Evolutionary conservation across 2,888 invertebrate species (phyloP).

Genomic region (Eilema griseolum): DNA sequence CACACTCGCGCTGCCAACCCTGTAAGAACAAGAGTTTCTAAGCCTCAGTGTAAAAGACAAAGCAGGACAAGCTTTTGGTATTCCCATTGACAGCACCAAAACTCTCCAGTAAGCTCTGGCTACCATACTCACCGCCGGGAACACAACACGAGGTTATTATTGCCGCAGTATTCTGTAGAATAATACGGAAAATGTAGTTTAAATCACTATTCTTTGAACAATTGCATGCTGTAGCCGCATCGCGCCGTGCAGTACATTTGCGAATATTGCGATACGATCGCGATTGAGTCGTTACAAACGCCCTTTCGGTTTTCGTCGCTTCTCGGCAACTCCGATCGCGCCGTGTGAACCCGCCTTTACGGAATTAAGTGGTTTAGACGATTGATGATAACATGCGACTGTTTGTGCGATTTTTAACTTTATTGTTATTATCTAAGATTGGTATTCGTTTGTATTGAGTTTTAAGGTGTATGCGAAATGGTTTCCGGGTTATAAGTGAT

Average conservation of each 20-base stretch:
- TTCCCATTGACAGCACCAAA: no score
- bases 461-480: constrained; percentile 26
- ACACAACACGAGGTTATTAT: no score
- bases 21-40: no score
- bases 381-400: constrained; percentile 40
- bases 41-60: no score
- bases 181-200: constrained; percentile 3
- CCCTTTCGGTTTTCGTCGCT: constrained; percentile 45
- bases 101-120: no score
- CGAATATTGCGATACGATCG: constrained; percentile 54
- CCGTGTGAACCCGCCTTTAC: constrained; percentile 52
- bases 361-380: constrained; percentile 53
- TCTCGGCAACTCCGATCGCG: constrained; percentile 31
- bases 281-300: constrained; percentile 56
- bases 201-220: constrained; percentile 17
- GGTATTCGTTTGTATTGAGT: constrained; percentile 21
- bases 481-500: constrained; percentile 44
- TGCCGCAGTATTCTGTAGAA: no score
- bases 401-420: constrained; percentile 38
- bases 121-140: no score
- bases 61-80: no score
- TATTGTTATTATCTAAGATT: constrained; percentile 22
- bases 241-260: constrained; percentile 40
- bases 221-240: constrained; percentile 40
- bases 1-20: no score